A percentile compares a stretch with the other conserved stretches of the same genome.
Evolutionary conservation across 1,140 invertebrate species (phyloP).

Genomic region (Caligus rogercresseyi): DNA sequence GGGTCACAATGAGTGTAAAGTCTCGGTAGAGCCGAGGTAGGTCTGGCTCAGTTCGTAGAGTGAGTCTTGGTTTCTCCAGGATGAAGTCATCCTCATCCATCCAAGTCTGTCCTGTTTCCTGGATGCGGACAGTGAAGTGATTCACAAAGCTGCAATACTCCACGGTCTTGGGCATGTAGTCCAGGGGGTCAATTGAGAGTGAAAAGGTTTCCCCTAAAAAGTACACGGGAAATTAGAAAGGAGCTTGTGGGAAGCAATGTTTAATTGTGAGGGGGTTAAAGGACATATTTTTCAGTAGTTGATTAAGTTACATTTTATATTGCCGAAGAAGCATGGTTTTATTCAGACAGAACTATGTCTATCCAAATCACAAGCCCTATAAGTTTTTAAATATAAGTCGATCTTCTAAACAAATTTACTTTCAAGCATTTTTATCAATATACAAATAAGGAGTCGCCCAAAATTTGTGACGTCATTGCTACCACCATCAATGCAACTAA

Average conservation of each 20-base stretch:
- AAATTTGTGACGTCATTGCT: no score
- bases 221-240: not conserved
- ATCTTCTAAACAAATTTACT: no score
- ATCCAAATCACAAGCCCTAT: no score
- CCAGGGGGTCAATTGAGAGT: slow-evolving; percentile 24
- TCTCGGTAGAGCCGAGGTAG: not conserved
- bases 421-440: no score
- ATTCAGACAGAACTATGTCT: no score
- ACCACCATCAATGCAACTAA: no score
- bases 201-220: slow-evolving; percentile 22
- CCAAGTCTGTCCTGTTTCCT: slow-evolving; percentile 29
- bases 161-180: slow-evolving; percentile 29
- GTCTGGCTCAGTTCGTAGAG: slow-evolving; percentile 22
- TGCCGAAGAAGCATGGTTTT: no score
- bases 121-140: slow-evolving; percentile 26
- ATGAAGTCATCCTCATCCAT: slow-evolving; percentile 28
- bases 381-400: no score
- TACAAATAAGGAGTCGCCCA: no score
- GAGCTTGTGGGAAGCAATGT: not conserved
- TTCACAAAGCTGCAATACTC: slow-evolving; percentile 29
- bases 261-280: not conserved
- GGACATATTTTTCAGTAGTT: no score
- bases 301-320: no score
- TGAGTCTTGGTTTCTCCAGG: slow-evolving; percentile 28
- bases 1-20: not conserved